Base-by-base conservation (phyloP, 2,888 invertebrate species). In the Cerastis leucographa region DNA sequence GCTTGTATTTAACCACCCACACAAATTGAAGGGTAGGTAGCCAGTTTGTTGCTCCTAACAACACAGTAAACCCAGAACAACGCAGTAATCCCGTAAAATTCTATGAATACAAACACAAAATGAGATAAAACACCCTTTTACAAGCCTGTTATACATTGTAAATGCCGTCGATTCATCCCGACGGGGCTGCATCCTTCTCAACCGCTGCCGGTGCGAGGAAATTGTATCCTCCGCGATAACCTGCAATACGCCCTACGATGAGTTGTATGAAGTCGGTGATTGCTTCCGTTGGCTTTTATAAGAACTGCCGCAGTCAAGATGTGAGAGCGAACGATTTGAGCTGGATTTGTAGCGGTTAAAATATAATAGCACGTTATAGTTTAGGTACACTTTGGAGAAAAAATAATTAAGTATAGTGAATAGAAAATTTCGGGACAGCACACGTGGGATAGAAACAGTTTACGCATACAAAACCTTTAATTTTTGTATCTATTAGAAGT, bases 161-260 rank as follows among this genome's bases (percentile, higher is more conserved):
- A 61, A 2, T 17, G 44, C 42, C 7, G 35, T 51, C 9, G n/a
- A 66, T 44, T 49, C 44, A 25, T 74, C 42, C 56, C 35, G 42
- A 1, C 54, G 64, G n/a, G n/a, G 42, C 1, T 17, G 54, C 79
- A 79, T 79, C 79, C 79, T 51, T 12, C 62, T 56, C 35, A 35
- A 29, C 59, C 35, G 29, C 59, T 25, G n/a, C 83, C 79, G 83
- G 67, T 9, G 1, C 1, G 19, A 49, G 83, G 79, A 79, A 83
- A 79, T 79, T 83, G 78, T 79, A 79, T 83, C 79, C 83, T 35
- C 19, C 7, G 3, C 25, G 35, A 68, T 83, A 79, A 79, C 68
- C 56, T 44, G 78, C 49, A 56, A 49, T 44, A 35, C 46, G 42
- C n/a, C 25, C 56, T 49, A 35, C 17, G 42, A 74, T 65, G 54